These are phyloP conservation scores for Strigamia crassipes DNA, from an alignment of 2,888 invertebrate genomes.

Conservation along the genomic window DNA sequence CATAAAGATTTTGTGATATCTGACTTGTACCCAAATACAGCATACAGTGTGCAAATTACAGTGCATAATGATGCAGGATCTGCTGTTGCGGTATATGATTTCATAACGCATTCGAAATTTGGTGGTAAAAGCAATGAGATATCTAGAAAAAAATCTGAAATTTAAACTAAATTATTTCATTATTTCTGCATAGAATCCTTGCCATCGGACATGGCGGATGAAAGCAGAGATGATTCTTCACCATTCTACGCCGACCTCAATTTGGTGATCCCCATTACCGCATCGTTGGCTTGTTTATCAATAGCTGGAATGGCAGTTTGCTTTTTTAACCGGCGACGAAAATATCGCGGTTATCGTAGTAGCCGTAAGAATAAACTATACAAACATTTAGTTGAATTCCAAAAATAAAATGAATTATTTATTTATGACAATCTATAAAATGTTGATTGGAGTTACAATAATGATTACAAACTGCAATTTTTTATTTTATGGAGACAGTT, in stretches of 20 bases:
- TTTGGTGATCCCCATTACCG: conserved; percentile 48
- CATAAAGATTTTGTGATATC: conserved; percentile 65
- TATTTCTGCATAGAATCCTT: conserved; percentile 25
- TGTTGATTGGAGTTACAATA: too few relatives aligned
- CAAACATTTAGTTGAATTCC: neutral
- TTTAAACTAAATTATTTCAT: neutral
- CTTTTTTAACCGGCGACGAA: conserved; percentile 48
- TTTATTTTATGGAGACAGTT: too few relatives aligned
- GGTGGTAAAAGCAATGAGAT: conserved; percentile 64
- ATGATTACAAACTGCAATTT: too few relatives aligned
- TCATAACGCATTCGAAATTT: conserved; percentile 72
- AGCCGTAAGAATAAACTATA: conserved; percentile 37
- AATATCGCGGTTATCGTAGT: conserved; percentile 49
- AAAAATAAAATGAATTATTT: neutral
- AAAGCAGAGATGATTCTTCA: conserved; percentile 39
- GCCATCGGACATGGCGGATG: conserved; percentile 46
- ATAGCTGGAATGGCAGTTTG: conserved; percentile 49
- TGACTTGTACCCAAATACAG: conserved; percentile 70
- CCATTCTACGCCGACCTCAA: conserved; percentile 48
- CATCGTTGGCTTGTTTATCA: conserved; percentile 48
- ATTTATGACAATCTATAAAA: too few relatives aligned
- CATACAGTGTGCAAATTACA: conserved; percentile 72
- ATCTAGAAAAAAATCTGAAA: neutral
- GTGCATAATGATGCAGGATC: conserved; percentile 76
- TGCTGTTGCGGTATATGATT: conserved; percentile 70